phyloP scores from a whole-genome alignment of 2,888 invertebrate species.

The Shargacucullia verbasci region DNA sequence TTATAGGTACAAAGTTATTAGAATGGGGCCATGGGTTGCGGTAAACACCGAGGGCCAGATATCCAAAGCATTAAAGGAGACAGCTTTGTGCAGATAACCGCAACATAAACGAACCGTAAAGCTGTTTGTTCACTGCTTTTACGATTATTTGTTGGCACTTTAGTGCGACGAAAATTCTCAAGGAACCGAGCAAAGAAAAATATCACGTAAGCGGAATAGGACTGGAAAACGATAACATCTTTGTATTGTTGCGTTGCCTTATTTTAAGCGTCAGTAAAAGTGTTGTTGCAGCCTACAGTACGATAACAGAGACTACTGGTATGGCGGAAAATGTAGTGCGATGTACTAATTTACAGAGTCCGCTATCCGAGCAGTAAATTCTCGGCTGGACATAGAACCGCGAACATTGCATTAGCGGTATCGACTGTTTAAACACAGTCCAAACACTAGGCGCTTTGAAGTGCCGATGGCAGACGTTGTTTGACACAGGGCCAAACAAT shows the following conservation, averaged over 20 bases:
- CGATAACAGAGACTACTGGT: conserved; percentile 40
- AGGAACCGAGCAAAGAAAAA: conserved; percentile 42
- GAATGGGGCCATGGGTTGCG: conserved; percentile 59
- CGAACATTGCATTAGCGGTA: conserved; percentile 79
- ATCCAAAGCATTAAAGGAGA: conserved; percentile 59
- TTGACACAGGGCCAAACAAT: conserved; percentile 81
- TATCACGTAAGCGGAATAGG: conserved; percentile 49
- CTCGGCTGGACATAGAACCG: conserved; percentile 59
- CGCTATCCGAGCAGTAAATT: conserved; percentile 50
- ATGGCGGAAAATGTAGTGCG: conserved; percentile 44
- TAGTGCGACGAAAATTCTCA: conserved; percentile 53
- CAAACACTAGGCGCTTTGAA: conserved; percentile 74
- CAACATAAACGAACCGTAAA: conserved; percentile 74
- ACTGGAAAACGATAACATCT: conserved; percentile 37
- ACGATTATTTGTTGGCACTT: conserved; percentile 69
- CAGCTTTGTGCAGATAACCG: conserved; percentile 65
- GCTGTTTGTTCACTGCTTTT: conserved; percentile 71
- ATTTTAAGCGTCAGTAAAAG: conserved; percentile 36
- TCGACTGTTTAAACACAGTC: conserved; percentile 72
- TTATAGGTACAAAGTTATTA: conserved; percentile 54
- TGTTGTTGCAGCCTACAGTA: conserved; percentile 22
- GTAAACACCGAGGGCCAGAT: conserved; percentile 58
- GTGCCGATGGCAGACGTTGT: conserved; percentile 76
- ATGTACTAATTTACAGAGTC: conserved; percentile 48
- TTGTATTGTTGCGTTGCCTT: conserved; percentile 30